These are phyloP conservation scores for Brachypalpus laphriformis DNA, from an alignment of 2,888 invertebrate species.

Conservation along the genomic window DNA sequence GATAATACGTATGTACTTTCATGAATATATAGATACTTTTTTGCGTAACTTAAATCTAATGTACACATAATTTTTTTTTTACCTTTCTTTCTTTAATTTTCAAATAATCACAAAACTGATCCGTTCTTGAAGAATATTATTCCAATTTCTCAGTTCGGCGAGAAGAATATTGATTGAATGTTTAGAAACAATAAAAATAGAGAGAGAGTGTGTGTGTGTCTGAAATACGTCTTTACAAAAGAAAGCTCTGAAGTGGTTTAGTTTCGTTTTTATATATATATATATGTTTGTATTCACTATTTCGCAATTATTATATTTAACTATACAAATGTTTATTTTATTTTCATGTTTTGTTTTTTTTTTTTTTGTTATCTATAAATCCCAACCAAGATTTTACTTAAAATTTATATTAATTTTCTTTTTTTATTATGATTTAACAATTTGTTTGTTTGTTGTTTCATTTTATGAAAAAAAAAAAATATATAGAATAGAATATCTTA, in stretches of 20 bases:
- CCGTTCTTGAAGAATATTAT: constrained; percentile 38
- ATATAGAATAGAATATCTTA: constrained; percentile 71
- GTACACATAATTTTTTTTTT: constrained; percentile 60
- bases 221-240: constrained; percentile 63
- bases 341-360: constrained; percentile 24
- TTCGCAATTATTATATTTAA: constrained; percentile 73
- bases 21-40: constrained; percentile 48
- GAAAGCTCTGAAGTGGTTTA: constrained; percentile 73
- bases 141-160: constrained; percentile 22
- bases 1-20: constrained; percentile 58
- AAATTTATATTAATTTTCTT: constrained; percentile 36
- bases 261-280: constrained; percentile 66
- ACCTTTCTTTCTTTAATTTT: constrained; percentile 37
- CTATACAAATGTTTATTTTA: constrained; percentile 72
- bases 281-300: constrained; percentile 72
- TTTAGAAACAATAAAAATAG: constrained; percentile 16
- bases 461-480: constrained; percentile 40
- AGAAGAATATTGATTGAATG: constrained; percentile 47
- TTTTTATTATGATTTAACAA: constrained; percentile 68
- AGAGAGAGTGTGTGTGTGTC: constrained; percentile 12
- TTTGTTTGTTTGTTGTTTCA: constrained; percentile 56
- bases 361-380: constrained; percentile 52
- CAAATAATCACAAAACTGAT: constrained; percentile 71
- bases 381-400: constrained; percentile 59
- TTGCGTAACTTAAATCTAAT: constrained; percentile 65